These are phyloP conservation scores for Neotragus pygmaeus DNA, from an alignment of 2,113 vertebrate genomes.

Conservation along the genomic window DNA sequence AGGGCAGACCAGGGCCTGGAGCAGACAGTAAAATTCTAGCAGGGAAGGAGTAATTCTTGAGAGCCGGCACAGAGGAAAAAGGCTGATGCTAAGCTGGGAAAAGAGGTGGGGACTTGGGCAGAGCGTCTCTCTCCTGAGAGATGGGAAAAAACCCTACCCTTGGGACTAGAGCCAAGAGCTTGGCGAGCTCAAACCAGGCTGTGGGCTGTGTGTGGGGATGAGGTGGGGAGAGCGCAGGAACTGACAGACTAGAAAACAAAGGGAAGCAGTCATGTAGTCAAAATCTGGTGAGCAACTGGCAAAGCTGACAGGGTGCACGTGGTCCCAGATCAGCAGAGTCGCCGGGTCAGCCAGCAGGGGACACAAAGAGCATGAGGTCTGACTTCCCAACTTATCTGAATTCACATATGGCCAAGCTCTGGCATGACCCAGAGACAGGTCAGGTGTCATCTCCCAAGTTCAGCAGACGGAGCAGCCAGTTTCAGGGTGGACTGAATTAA, in stretches of 20 bases:
- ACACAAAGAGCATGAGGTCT: neutral
- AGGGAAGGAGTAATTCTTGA: neutral
- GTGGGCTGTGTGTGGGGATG: neutral
- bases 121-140: neutral
- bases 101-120: neutral
- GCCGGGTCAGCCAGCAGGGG: neutral
- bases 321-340: neutral
- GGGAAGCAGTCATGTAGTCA: neutral
- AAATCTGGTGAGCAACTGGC: neutral
- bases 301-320: neutral
- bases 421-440: neutral
- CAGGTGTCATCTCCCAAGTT: neutral
- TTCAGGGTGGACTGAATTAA: neutral
- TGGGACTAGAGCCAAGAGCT: neutral
- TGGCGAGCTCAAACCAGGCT: neutral
- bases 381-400: neutral
- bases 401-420: neutral
- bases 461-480: constrained; percentile 3
- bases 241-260: neutral
- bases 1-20: neutral
- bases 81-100: neutral
- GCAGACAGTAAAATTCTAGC: neutral
- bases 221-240: too few relatives aligned
- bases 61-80: neutral
- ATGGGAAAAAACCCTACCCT: neutral